Base-by-base conservation (phyloP, 2,888 invertebrate species). In the Parapristionchus giblindavisi region DNA sequence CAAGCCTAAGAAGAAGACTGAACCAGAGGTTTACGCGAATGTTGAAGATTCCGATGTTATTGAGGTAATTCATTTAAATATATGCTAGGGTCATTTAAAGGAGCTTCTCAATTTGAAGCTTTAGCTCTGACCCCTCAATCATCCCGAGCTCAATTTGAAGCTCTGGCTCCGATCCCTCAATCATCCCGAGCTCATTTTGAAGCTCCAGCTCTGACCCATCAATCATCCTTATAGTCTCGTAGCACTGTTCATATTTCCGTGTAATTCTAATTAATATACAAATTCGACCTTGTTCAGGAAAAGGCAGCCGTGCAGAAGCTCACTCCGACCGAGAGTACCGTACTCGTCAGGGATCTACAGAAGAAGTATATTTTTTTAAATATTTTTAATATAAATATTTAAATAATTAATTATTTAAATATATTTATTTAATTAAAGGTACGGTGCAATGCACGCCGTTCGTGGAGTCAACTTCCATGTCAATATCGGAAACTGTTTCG, bases 391-490 rank as follows among this genome's bases (percentile, higher is more conserved):
- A 8, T 58, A 14, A 58, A 24, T 58, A 58, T 58, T 58, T 24
- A 58, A 58, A 27, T 11, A 21, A 14, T 17, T 5, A 65, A 65
- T 40, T 14, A n/a, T 52, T 4, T 2, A 27, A 6, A 2, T 27
- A 40, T 6, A 14, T 36, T 36, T 51, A 17, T n/a, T 38, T 2
- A 54, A 40, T 43, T 21, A 34, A 5, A 71, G 70, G 29, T 71
- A 71, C 56, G 56, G 70, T 14, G 29, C 14, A 17, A 56, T 71
- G 56, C 36, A 71, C 38, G 70, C 70, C 3, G 70, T 71, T 2
- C 38, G 40, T 48, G 85, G 83, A 36, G 81, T 85, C 72, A 82
- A 79, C 43, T 85, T 85, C 80, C 84, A 84, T 58, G 83, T 83
- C 8, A 79, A 80, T 52, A 79, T 77, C 0, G 78, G 79, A 17